Percentiles rank a stretch among this genome's conserved stretches.
phyloP scores from a whole-genome alignment of 1,140 invertebrate species.

The Drosophila orosa region DNA sequence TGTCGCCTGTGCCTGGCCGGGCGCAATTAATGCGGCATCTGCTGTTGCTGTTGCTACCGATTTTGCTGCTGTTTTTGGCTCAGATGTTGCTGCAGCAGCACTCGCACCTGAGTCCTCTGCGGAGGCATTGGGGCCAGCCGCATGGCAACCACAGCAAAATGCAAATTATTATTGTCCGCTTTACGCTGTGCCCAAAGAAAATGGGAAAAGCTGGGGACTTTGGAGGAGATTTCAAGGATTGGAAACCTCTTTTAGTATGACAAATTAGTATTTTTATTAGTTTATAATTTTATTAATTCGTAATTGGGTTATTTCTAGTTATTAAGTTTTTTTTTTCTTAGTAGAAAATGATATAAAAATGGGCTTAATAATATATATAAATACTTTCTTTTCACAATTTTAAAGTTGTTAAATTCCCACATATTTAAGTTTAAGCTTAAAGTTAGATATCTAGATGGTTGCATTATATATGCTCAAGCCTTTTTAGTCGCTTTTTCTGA shows the following conservation, averaged over 20 bases:
- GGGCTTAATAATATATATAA: background rate
- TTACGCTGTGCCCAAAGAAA: no score
- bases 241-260: background rate
- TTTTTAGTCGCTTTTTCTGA: slow-evolving; percentile 12
- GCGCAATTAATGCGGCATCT: slow-evolving; percentile 61
- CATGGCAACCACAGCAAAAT: slow-evolving; percentile 31
- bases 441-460: background rate
- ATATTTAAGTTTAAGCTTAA: slow-evolving; percentile 5
- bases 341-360: no score
- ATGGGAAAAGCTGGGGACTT: background rate
- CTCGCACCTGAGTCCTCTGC: slow-evolving; percentile 36
- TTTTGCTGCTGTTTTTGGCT: slow-evolving; percentile 34
- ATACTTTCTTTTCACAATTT: background rate
- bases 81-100: slow-evolving; percentile 34
- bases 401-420: background rate
- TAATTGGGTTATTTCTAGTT: background rate
- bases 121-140: slow-evolving; percentile 39
- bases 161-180: slow-evolving; percentile 38
- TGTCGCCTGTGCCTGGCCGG: slow-evolving; percentile 43
- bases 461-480: background rate
- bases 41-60: slow-evolving; percentile 2
- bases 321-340: no score
- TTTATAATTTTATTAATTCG: background rate
- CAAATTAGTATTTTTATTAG: background rate
- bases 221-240: background rate